These are phyloP conservation scores for Periplaneta americana DNA, from an alignment of 1,140 invertebrate species.

Conservation along the genomic window DNA sequence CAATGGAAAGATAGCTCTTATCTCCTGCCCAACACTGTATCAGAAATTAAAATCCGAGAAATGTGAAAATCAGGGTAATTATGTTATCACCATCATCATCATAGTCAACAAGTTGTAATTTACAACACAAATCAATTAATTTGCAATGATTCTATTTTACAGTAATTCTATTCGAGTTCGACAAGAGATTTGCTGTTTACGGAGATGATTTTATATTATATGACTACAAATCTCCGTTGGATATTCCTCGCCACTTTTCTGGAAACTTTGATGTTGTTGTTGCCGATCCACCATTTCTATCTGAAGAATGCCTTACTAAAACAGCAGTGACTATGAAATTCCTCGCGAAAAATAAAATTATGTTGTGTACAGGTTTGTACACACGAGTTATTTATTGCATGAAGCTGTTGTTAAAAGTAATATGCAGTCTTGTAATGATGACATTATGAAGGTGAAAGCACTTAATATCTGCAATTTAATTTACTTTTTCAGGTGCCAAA, in stretches of 20 bases:
- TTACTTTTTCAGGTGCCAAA: slow-evolving; percentile 52
- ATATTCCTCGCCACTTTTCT: slow-evolving; percentile 54
- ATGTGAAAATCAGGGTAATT: slow-evolving; percentile 26
- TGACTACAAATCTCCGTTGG: slow-evolving; percentile 79
- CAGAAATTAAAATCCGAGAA: slow-evolving; percentile 51
- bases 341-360: slow-evolving; percentile 71
- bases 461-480: background rate
- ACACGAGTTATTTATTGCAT: background rate
- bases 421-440: too few relatives aligned
- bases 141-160: slow-evolving; percentile 30
- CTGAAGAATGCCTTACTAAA: slow-evolving; percentile 88
- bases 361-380: slow-evolving; percentile 80
- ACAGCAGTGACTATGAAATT: slow-evolving; percentile 71
- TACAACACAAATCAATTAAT: background rate
- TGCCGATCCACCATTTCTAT: slow-evolving; percentile 91
- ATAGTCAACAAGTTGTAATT: slow-evolving; percentile 13
- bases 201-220: slow-evolving; percentile 80
- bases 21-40: slow-evolving; percentile 88
- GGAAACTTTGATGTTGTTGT: slow-evolving; percentile 77
- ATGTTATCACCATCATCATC: background rate
- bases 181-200: slow-evolving; percentile 71
- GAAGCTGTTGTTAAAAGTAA: background rate
- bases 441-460: background rate
- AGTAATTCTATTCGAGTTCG: slow-evolving; percentile 79
- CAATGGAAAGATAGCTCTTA: slow-evolving; percentile 67